These are phyloP conservation scores for Vireo altiloquus DNA, from an alignment of 2,113 vertebrate species.

Conservation along the genomic window DNA sequence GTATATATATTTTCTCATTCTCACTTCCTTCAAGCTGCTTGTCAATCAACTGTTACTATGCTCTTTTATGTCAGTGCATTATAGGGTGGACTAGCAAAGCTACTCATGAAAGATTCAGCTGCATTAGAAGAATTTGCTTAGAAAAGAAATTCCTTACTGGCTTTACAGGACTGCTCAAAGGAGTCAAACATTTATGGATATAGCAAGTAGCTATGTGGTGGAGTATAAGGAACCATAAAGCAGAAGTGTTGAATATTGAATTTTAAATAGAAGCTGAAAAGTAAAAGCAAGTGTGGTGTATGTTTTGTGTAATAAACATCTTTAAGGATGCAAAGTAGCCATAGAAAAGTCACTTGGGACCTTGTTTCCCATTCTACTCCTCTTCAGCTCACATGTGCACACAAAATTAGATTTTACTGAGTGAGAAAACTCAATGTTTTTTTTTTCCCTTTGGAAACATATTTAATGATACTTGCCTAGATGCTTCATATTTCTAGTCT, in stretches of 20 bases:
- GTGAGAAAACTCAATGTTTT: neutral
- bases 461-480: neutral
- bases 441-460: neutral
- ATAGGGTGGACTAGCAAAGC: neutral
- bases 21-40: neutral
- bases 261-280: neutral
- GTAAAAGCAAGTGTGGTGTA: neutral
- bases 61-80: neutral
- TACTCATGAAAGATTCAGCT: neutral
- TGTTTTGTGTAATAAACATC: neutral
- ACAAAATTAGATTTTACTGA: neutral
- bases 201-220: neutral
- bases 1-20: neutral
- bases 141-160: neutral
- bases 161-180: neutral
- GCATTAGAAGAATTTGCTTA: neutral
- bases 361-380: neutral
- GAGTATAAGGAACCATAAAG: neutral
- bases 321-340: neutral
- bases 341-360: neutral
- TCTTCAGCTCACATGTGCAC: neutral
- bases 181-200: neutral
- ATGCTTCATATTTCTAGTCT: constrained; percentile 11
- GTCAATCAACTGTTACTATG: neutral
- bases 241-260: neutral